Base-by-base conservation (phyloP, 37 sponge, comb jelly and placozoan genomes). In the Ephydatia muelleri region DNA sequence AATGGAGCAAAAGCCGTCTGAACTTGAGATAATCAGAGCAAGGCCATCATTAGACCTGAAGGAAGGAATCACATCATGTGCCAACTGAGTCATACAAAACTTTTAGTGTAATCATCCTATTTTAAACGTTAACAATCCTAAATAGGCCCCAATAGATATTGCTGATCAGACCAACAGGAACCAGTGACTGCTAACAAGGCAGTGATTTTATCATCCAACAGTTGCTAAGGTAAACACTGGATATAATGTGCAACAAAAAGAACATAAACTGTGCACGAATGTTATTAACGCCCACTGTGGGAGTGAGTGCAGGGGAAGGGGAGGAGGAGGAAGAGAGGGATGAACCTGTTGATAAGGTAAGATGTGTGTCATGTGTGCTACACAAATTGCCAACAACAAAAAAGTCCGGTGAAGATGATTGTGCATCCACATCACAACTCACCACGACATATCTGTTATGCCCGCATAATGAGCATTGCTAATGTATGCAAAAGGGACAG, bases 391-490 rank as follows among this genome's bases (percentile, higher is more conserved):
- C 27, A 69, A 69, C 9, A 11, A 8, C 70, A 30, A 29, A 23
- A 65, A 16, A 65, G 16, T 65, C 21, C n/a, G n/a, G n/a, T n/a
- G n/a, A 21, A 65, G 67, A 65, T 21, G 21, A 16, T 32, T 23
- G 32, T 37, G 5, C 32, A 75, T 33, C 36, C 25, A 75, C 35
- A 26, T 11, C 36, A 32, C 14, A 33, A 38, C 92, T 83, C 78
- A 93, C 99, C 99, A 99, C 30, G 99, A 73, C 64, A 96, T 21
- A 70, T 99, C 99, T 22, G 99, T 99, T 49, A 99, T 79, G 70
- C 82, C 88, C 31, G 97, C 89, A 73, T 99, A 99, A 86, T 99
- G 99, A 23, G 96, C 93, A 40, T 92, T 88, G 3, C n/a, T 81
- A n/a, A 99, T 64, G 64, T 68, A 81, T 19, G 84, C 95, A 80